Evolutionary conservation across 1,140 invertebrate genomes (phyloP).

Genomic region (Stenopsyche tienmushanensis): DNA sequence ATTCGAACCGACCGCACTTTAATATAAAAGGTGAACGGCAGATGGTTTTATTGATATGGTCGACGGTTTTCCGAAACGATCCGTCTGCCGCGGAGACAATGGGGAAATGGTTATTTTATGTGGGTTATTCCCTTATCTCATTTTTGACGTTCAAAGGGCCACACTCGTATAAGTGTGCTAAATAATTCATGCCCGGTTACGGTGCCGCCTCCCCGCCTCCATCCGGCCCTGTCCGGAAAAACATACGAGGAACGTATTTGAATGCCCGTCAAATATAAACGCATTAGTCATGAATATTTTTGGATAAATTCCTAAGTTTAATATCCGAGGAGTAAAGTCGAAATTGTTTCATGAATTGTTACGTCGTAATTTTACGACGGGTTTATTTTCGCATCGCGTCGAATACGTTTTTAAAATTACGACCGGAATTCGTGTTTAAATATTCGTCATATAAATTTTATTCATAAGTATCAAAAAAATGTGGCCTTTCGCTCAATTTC

Average conservation of each 20-base stretch:
- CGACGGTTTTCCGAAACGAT: not conserved
- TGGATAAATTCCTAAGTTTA: too few relatives aligned
- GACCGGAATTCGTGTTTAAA: too few relatives aligned
- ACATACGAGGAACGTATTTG: not conserved
- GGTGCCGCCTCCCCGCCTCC: too few relatives aligned
- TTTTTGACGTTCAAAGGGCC: not conserved
- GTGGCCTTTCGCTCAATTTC: too few relatives aligned
- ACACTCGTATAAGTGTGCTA: not conserved
- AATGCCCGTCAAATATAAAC: not conserved
- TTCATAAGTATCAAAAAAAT: too few relatives aligned
- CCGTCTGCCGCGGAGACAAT: not conserved
- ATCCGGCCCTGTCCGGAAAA: not conserved
- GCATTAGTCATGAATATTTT: not conserved
- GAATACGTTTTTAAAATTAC: too few relatives aligned
- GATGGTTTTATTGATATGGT: not conserved
- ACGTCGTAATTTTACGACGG: too few relatives aligned
- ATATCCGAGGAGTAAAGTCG: not conserved
- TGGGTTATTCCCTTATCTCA: not conserved
- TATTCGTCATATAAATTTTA: too few relatives aligned
- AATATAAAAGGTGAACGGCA: not conserved
- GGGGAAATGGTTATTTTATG: not conserved
- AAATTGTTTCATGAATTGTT: too few relatives aligned
- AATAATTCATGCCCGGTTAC: not conserved
- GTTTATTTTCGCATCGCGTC: too few relatives aligned
- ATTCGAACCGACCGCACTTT: too few relatives aligned